phyloP scores from a whole-genome alignment of 2,797 vertebrate genomes.

The Sphaeramia orbicularis region DNA sequence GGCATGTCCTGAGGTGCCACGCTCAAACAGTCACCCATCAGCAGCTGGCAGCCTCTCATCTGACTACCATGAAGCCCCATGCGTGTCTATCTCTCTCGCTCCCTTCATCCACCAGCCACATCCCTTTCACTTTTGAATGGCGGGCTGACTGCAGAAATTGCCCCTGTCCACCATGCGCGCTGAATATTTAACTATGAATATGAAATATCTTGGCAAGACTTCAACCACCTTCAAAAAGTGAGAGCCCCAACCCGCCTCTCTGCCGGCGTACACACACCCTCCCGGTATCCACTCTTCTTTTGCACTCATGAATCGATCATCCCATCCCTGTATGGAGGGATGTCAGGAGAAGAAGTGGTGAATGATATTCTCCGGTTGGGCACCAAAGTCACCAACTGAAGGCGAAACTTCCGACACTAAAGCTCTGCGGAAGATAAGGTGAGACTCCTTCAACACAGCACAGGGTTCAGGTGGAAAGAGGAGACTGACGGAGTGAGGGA shows the following conservation, averaged over 20 bases:
- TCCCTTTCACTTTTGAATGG: slow-evolving; percentile 80
- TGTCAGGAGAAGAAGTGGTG: slow-evolving; percentile 62
- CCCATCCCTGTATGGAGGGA: slow-evolving; percentile 53
- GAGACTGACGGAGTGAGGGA: slow-evolving; percentile 36
- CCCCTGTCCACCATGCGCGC: slow-evolving; percentile 73
- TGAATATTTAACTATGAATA: slow-evolving; percentile 80
- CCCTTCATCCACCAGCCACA: slow-evolving; percentile 75
- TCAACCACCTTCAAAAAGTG: slow-evolving; percentile 72
- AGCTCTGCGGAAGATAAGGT: slow-evolving; percentile 57
- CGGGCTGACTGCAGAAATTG: slow-evolving; percentile 80
- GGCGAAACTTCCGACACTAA: slow-evolving; percentile 35
- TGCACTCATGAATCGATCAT: slow-evolving; percentile 66
- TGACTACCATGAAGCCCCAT: slow-evolving; percentile 86
- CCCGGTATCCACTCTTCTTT: slow-evolving; percentile 29
- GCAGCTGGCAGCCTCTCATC: slow-evolving; percentile 83
- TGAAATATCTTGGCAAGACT: slow-evolving; percentile 76
- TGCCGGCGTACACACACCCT: slow-evolving; percentile 32
- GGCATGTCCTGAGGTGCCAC: slow-evolving; percentile 84
- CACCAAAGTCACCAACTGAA: slow-evolving; percentile 62
- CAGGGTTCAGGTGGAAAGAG: slow-evolving; percentile 30
- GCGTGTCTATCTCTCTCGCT: slow-evolving; percentile 69
- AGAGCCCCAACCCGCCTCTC: slow-evolving; percentile 53
- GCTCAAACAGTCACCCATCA: slow-evolving; percentile 83
- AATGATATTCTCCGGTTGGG: slow-evolving; percentile 63
- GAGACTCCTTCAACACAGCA: slow-evolving; percentile 24